These are phyloP conservation scores for Adineta ricciae DNA, from an alignment of 2,888 invertebrate genomes.

Conservation along the genomic window DNA sequence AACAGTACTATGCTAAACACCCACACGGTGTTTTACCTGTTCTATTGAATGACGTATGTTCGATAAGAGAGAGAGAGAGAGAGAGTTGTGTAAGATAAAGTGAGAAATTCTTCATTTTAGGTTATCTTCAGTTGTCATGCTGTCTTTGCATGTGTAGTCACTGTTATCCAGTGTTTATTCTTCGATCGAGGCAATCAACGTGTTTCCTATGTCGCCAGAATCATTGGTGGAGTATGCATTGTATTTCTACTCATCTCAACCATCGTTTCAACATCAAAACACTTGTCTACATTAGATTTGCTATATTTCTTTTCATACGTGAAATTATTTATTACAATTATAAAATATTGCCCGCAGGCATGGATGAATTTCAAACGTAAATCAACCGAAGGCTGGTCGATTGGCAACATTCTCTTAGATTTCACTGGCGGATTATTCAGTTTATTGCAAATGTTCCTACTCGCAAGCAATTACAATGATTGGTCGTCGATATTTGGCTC, in stretches of 20 bases:
- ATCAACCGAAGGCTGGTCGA: constrained; percentile 94
- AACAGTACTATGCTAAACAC: constrained; percentile 24
- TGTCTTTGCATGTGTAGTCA: constrained; percentile 67
- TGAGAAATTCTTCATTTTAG: background rate
- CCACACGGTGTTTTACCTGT: constrained; percentile 32
- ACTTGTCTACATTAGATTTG: constrained; percentile 74
- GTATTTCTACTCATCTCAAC: constrained; percentile 59
- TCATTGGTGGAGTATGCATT: constrained; percentile 59
- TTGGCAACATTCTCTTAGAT: constrained; percentile 90
- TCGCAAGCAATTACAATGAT: constrained; percentile 69
- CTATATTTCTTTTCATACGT: constrained; percentile 88
- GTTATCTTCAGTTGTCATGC: constrained; percentile 92
- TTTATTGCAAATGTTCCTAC: constrained; percentile 86
- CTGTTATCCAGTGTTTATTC: constrained; percentile 74
- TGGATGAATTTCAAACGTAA: constrained; percentile 88
- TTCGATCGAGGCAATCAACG: constrained; percentile 74
- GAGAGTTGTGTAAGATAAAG: too few relatives aligned
- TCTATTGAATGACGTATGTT: constrained; percentile 28
- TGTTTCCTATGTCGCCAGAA: constrained; percentile 65
- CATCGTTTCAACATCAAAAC: constrained; percentile 57
- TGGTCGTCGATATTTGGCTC: constrained; percentile 93
- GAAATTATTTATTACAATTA: constrained; percentile 82
- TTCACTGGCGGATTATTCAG: constrained; percentile 86
- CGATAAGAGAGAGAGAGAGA: too few relatives aligned
- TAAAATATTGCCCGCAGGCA: constrained; percentile 97